Evolutionary conservation across 2,797 vertebrate species (phyloP).

Genomic region (Yasuhikotakia modesta): DNA sequence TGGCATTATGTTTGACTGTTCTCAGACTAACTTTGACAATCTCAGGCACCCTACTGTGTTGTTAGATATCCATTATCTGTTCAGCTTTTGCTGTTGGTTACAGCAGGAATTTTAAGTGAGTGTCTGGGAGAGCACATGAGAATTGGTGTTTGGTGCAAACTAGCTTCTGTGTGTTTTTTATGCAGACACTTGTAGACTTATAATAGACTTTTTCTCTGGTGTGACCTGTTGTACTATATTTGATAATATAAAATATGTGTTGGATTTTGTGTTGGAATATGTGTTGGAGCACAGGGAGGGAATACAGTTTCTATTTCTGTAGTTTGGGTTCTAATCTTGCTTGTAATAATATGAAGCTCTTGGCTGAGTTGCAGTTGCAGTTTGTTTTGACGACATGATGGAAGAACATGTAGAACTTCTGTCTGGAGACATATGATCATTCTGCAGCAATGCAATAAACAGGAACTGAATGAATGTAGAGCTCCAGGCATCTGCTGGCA

Average conservation of each 20-base stretch:
- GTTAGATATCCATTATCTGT: conserved; percentile 7
- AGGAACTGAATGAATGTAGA: not conserved
- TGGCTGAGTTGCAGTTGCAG: conserved; percentile 6
- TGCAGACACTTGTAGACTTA: too few relatives aligned
- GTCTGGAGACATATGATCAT: not conserved
- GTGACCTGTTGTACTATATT: too few relatives aligned
- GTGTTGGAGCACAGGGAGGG: not conserved
- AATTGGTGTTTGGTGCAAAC: not conserved
- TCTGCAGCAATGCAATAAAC: not conserved
- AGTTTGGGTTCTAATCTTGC: not conserved
- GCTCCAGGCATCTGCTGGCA: not conserved
- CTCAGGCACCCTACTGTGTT: not conserved
- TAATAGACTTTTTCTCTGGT: too few relatives aligned
- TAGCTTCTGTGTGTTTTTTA: not conserved
- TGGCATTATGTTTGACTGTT: not conserved
- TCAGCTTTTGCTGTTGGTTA: conserved; percentile 9
- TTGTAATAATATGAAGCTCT: conserved; percentile 25
- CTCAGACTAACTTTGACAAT: not conserved
- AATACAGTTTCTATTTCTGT: conserved; percentile 15
- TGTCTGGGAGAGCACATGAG: not conserved
- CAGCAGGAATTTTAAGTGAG: not conserved
- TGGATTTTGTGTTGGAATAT: not conserved
- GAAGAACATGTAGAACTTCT: not conserved
- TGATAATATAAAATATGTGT: too few relatives aligned
- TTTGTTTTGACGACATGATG: conserved; percentile 27